A percentile compares a stretch with the other conserved stretches of the same genome.
phyloP scores from a whole-genome alignment of 2,113 vertebrate genomes.

The Salvelinus fontinalis region DNA sequence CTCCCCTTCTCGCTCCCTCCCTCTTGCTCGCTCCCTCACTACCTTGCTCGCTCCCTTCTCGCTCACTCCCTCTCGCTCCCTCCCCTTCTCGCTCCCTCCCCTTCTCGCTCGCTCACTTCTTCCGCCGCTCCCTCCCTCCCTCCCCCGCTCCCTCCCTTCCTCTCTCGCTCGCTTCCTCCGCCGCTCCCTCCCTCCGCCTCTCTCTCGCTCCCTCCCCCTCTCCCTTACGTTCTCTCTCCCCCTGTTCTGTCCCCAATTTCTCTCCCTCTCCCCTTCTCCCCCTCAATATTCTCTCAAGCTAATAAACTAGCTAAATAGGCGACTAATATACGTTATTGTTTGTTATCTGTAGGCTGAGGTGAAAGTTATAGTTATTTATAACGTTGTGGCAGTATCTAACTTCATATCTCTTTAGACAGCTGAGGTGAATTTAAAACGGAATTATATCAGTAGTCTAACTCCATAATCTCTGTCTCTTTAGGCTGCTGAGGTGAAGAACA shows the following conservation, averaged over 20 bases:
- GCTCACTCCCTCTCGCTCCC: neutral
- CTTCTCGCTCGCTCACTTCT: too few relatives aligned
- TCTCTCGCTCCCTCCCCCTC: conserved; percentile 30
- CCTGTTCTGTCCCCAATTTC: neutral
- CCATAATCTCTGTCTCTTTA: conserved; percentile 51
- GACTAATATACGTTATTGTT: too few relatives aligned
- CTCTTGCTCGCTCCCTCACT: neutral
- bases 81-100: neutral
- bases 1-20: neutral
- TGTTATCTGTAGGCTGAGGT: too few relatives aligned
- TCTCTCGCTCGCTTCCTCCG: neutral
- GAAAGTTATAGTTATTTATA: too few relatives aligned
- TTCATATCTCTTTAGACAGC: conserved; percentile 74
- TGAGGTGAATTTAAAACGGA: conserved; percentile 67
- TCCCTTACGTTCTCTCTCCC: conserved; percentile 47
- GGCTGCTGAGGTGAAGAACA: conserved; percentile 86
- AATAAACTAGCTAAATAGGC: too few relatives aligned
- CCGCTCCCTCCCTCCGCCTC: neutral
- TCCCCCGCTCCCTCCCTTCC: conserved; percentile 18
- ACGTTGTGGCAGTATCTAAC: neutral
- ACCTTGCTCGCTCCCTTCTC: neutral
- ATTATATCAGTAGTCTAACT: neutral
- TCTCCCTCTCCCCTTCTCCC: neutral
- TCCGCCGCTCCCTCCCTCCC: neutral
- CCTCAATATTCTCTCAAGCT: too few relatives aligned